Conservation (phyloP, 1,140 invertebrate genomes). For the Bombus impatiens region DNA sequence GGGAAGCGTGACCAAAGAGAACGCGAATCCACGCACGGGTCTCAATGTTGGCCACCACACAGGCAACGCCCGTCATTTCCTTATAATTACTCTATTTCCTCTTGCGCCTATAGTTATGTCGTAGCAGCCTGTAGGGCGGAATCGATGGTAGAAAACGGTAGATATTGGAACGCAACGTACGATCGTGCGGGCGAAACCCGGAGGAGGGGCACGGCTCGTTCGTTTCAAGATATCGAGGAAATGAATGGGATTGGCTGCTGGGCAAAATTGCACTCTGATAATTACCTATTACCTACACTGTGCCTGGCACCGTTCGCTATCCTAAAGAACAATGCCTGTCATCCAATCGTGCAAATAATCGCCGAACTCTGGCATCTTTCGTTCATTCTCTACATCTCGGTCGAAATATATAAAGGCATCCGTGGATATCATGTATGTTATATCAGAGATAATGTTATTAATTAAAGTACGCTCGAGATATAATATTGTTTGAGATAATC, state of each 20-base stretch:
- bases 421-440: not conserved
- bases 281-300: constrained; percentile 79
- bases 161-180: constrained; percentile 65
- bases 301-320: constrained; percentile 44
- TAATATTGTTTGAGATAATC: not conserved
- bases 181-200: constrained; percentile 52
- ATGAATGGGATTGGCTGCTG: constrained; percentile 76
- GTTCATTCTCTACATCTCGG: not conserved
- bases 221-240: constrained; percentile 79
- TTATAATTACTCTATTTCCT: constrained; percentile 81
- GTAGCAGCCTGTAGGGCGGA: constrained; percentile 56
- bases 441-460: not conserved
- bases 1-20: constrained; percentile 45
- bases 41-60: constrained; percentile 71
- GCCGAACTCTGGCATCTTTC: constrained; percentile 39
- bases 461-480: not conserved
- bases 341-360: constrained; percentile 40
- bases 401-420: not conserved
- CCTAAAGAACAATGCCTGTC: constrained; percentile 59
- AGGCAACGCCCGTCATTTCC: constrained; percentile 79
- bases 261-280: constrained; percentile 75
- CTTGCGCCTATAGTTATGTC: constrained; percentile 52
- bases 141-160: constrained; percentile 76
- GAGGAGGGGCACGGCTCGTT: constrained; percentile 44
- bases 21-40: constrained; percentile 49